Percentiles rank a stretch among this genome's conserved stretches.
phyloP scores from a whole-genome alignment of 2,888 invertebrate genomes.

The Agriopis marginaria region DNA sequence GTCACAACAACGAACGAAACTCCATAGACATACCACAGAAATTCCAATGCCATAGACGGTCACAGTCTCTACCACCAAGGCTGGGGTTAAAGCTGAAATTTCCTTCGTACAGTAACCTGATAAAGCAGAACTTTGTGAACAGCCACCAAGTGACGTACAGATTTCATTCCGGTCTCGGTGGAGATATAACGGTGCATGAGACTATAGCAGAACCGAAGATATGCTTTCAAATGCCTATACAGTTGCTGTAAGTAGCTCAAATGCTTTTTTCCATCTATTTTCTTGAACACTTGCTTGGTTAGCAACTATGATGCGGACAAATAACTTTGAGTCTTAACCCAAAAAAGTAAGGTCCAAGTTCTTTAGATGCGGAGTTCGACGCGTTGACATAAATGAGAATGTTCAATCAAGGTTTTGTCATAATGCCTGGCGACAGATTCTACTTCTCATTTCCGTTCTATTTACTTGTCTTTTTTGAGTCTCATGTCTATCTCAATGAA shows the following conservation, averaged over 20 bases:
- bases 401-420: no score
- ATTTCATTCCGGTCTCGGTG: slow-evolving; percentile 96
- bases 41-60: slow-evolving; percentile 86
- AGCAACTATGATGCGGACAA: no score
- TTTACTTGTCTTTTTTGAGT: no score
- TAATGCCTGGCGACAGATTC: no score
- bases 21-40: slow-evolving; percentile 75
- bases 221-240: slow-evolving; percentile 94
- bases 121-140: slow-evolving; percentile 91
- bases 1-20: slow-evolving; percentile 85
- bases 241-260: slow-evolving; percentile 90
- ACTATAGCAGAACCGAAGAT: slow-evolving; percentile 96
- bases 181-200: slow-evolving; percentile 97
- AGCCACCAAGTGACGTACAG: slow-evolving; percentile 92
- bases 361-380: no score
- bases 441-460: no score
- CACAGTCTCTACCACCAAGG: slow-evolving; percentile 94
- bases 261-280: background rate
- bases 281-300: no score
- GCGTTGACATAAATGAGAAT: no score
- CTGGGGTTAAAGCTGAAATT: slow-evolving; percentile 93
- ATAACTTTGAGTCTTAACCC: no score
- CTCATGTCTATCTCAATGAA: no score
- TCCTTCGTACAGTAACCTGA: slow-evolving; percentile 90
- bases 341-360: no score